Evolutionary conservation across 2,113 vertebrate genomes (phyloP), one percentile per base, ranked within the genome.

Genomic region (Channa argus): DNA sequence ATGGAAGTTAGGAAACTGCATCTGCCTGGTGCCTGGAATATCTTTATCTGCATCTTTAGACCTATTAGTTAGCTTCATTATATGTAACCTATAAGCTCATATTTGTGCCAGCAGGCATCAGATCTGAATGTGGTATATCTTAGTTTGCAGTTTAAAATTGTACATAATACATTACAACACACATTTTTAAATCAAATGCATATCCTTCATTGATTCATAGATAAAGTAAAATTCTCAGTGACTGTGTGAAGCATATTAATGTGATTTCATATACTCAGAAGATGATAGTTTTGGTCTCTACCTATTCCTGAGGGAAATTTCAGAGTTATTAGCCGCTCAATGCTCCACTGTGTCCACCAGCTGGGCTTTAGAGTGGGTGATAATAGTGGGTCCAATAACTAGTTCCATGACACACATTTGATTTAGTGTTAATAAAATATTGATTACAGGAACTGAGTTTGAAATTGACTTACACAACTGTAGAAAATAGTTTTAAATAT

Each of bases 401-500:
- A 1, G 24, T 24, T 24, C 24, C 24, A 24, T 24, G 24, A 24
- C 24, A 24, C 24, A 24, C 24, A 24, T 24, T 24, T 24, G 24
- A 24, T 24, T 24, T 24, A 24, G 24, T 24, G 24, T 24, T 24
- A 24, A 24, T 24, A 24, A 24, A 1, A 24, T 24, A 24, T 1
- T 24, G 24, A 24, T 24, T 24, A 24, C 24, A 1, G 24, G 24
- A 24, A 24, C 24, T 24, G 24, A 24, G 24, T 24, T 24, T 24
- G 24, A 24, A 24, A 24, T 24, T 24, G 24, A n/a, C 52, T 47
- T 34, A 9, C 53, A 37, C 14, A 37, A 63, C 41, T 51, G 5
- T 46, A 14, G 14, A 12, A 45, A 38, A 72, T 46, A 43, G 41
- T 38, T 56, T 59, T 8, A 55, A 39, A 64, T 59, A 65, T 8